Conservation (phyloP, 1,140 invertebrate species). For the Drosophila sp. region DNA sequence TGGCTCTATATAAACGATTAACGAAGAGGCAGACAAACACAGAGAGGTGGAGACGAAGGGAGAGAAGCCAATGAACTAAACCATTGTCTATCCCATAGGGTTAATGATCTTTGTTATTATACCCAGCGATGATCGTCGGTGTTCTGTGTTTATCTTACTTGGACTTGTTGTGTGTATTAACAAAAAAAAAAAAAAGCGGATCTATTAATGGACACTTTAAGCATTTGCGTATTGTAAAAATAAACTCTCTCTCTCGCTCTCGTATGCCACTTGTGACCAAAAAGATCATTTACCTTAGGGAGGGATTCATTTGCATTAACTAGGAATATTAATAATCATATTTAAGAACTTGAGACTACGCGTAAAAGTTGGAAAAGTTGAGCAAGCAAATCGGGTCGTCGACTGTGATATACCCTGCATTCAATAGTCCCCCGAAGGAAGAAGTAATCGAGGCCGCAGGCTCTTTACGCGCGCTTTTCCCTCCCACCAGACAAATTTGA, state of each 20-base stretch:
- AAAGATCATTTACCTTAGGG: slow-evolving; percentile 2
- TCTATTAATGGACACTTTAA: slow-evolving; percentile 2
- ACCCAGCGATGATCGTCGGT: background rate
- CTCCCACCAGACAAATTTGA: too few species aligned
- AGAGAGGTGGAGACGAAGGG: background rate
- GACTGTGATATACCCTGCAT: background rate
- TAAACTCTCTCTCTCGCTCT: background rate
- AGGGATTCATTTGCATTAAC: background rate
- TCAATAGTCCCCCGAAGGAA: too few species aligned
- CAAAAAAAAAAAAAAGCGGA: background rate
- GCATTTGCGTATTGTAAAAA: background rate
- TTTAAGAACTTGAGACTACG: background rate
- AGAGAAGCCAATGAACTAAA: slow-evolving; percentile 9
- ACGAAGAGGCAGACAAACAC: background rate
- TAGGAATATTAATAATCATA: background rate
- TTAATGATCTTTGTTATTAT: slow-evolving; percentile 4
- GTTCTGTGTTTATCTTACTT: slow-evolving; percentile 11
- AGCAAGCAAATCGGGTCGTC: background rate
- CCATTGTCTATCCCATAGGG: slow-evolving; percentile 4
- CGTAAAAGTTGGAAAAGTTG: background rate
- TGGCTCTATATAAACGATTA: background rate
- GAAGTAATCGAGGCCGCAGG: too few species aligned
- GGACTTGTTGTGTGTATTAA: slow-evolving; percentile 4
- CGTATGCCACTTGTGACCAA: background rate
- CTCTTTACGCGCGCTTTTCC: too few species aligned